Conservation (phyloP, 2,797 vertebrate genomes). For the Rhyacichthys aspro region DNA sequence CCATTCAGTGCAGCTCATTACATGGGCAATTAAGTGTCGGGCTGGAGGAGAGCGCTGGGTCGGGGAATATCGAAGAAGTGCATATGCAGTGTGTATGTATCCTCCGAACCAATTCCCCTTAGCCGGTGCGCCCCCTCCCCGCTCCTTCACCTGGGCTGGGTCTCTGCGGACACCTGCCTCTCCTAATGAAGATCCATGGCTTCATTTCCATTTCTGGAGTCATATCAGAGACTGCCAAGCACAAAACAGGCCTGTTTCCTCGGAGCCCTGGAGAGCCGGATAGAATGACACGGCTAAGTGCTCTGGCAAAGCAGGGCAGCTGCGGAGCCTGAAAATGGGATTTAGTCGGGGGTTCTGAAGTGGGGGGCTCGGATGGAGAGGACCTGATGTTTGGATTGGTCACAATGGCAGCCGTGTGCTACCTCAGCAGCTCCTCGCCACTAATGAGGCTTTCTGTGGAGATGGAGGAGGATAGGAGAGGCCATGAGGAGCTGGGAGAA, state of each 20-base stretch:
- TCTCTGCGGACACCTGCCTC: slow-evolving; percentile 90
- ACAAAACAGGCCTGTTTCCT: slow-evolving; percentile 85
- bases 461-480: slow-evolving; percentile 64
- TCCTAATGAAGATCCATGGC: slow-evolving; percentile 90
- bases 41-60: slow-evolving; percentile 63
- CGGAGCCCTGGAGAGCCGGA: slow-evolving; percentile 81
- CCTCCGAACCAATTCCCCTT: slow-evolving; percentile 55
- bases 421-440: slow-evolving; percentile 68
- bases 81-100: slow-evolving; percentile 36
- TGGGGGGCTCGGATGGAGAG: slow-evolving; percentile 77
- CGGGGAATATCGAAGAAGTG: slow-evolving; percentile 64
- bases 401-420: slow-evolving; percentile 83
- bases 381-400: slow-evolving; percentile 84
- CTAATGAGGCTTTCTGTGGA: slow-evolving; percentile 80
- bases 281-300: slow-evolving; percentile 85
- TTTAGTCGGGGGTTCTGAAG: slow-evolving; percentile 78
- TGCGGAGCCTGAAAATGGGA: slow-evolving; percentile 84
- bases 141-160: slow-evolving; percentile 89
- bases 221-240: slow-evolving; percentile 81
- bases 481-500: slow-evolving; percentile 52
- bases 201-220: slow-evolving; percentile 89
- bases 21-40: slow-evolving; percentile 89
- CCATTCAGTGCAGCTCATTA: slow-evolving; percentile 88
- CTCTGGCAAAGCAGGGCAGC: slow-evolving; percentile 84
- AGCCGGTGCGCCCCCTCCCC: slow-evolving; percentile 41